phyloP scores from a whole-genome alignment of 2,888 invertebrate genomes.

The Meganola albula region DNA sequence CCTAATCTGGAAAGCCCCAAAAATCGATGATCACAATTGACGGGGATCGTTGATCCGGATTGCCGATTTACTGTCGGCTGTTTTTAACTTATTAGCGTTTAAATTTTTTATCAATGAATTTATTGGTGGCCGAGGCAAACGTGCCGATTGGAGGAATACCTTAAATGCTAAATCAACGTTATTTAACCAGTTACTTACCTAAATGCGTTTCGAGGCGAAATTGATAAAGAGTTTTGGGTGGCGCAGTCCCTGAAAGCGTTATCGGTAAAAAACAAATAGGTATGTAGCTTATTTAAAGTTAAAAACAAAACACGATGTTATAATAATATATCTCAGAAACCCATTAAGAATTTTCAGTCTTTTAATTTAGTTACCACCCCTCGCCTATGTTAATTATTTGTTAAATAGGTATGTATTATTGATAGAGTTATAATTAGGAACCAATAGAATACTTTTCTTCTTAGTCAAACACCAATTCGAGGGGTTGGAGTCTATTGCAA shows the following conservation, averaged over 20 bases:
- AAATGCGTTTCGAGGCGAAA: slow-evolving; percentile 55
- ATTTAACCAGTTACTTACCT: slow-evolving; percentile 53
- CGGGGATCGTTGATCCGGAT: slow-evolving; percentile 27
- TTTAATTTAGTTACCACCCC: too few species aligned
- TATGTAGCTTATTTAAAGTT: too few species aligned
- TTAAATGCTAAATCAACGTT: slow-evolving; percentile 61
- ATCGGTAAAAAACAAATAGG: too few species aligned
- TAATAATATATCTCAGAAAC: too few species aligned
- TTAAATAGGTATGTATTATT: too few species aligned
- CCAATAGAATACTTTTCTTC: too few species aligned
- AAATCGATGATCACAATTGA: slow-evolving; percentile 28
- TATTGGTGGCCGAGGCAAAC: slow-evolving; percentile 53
- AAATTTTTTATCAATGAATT: slow-evolving; percentile 64
- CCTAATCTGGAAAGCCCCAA: slow-evolving; percentile 23
- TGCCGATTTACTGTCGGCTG: slow-evolving; percentile 39
- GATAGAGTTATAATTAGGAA: too few species aligned
- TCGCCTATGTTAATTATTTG: too few species aligned
- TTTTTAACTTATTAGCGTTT: slow-evolving; percentile 59
- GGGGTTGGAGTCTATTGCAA: too few species aligned
- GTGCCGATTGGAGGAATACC: slow-evolving; percentile 47
- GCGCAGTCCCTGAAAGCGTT: slow-evolving; percentile 49
- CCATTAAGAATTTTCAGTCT: too few species aligned
- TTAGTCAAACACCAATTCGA: too few species aligned
- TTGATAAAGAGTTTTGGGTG: slow-evolving; percentile 69
- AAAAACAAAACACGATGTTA: too few species aligned